phyloP scores from a whole-genome alignment of 2,797 vertebrate species.

The Enteromius viviparus region DNA sequence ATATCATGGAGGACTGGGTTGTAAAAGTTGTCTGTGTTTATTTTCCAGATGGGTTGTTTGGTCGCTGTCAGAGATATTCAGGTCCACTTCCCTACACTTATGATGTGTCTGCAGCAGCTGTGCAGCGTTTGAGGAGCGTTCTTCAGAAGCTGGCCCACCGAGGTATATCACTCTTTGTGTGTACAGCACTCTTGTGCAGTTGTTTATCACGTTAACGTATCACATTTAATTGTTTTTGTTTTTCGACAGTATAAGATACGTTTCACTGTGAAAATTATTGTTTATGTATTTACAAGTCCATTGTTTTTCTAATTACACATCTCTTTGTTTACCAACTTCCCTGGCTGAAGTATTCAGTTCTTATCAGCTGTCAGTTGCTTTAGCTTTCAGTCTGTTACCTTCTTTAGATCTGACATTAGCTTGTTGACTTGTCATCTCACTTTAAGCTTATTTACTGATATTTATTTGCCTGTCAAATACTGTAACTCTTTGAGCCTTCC shows the following conservation, averaged over 20 bases:
- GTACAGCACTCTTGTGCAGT: not conserved
- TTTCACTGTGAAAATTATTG: constrained; percentile 16
- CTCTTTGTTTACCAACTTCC: constrained; percentile 5
- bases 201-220: not conserved
- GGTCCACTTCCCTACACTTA: constrained; percentile 78
- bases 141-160: constrained; percentile 85
- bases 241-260: constrained; percentile 3
- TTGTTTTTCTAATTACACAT: constrained; percentile 28
- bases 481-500: not conserved
- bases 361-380: constrained; percentile 8
- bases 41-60: constrained; percentile 87
- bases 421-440: not conserved
- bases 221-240: constrained; percentile 2
- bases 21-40: constrained; percentile 32
- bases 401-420: not conserved
- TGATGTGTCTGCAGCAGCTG: constrained; percentile 79
- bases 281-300: constrained; percentile 16
- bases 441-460: not conserved
- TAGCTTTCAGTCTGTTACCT: not conserved
- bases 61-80: constrained; percentile 85
- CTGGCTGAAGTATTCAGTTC: constrained; percentile 7
- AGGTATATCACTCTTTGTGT: constrained; percentile 82
- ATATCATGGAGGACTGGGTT: not conserved
- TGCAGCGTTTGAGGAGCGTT: constrained; percentile 83
- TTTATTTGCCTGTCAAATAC: not conserved